Evolutionary conservation across 2,797 vertebrate genomes (phyloP), one percentile per base, ranked within the genome.

Genomic region (Phrynocephalus vlangalii): DNA sequence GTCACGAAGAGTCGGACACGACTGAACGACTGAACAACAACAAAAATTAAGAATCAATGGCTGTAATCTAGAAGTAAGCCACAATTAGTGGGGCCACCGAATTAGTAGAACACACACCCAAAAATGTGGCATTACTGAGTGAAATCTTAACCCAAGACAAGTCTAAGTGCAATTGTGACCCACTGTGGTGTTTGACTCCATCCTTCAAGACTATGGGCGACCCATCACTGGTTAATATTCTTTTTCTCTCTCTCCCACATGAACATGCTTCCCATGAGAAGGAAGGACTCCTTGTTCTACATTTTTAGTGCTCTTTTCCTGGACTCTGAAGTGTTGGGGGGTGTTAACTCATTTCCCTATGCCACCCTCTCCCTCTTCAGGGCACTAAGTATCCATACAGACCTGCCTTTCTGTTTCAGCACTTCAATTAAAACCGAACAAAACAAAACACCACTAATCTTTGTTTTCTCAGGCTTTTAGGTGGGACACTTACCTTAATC

Each of bases 401-500:
- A 95, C 94, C 93, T 91, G 91, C 89, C 75, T 93, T 95, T 95
- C 95, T 96, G 94, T 96, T 85, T 93, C 92, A 91, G 93, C 95
- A 94, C 94, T 95, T 95, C 79, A 68, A 60, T 38, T 22, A 70
- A 70, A 50, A 72, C 8, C 20, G 38, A 60, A 94, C 94, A 92
- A 79, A 79, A 68, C 28, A 66, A 66, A 75, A 33, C 6, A 1
- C 6, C 38, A 9, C 95, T 95, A 96, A 95, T 95, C 91, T 96
- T 95, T 97, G 95, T 96, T 96, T 96, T 95, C 91, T 70, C 91
- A 95, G 94, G 95, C 95, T 94, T 94, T 96, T 94, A 96, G 94
- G 93, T 94, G 93, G 93, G 91, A 96, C 95, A 95, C 96, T 97
- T 96, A 96, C 94, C 94, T 96, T 96, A 96, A 96, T 97, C 97